Base-by-base conservation (phyloP, 2,888 invertebrate species). In the Doris montereyensis region DNA sequence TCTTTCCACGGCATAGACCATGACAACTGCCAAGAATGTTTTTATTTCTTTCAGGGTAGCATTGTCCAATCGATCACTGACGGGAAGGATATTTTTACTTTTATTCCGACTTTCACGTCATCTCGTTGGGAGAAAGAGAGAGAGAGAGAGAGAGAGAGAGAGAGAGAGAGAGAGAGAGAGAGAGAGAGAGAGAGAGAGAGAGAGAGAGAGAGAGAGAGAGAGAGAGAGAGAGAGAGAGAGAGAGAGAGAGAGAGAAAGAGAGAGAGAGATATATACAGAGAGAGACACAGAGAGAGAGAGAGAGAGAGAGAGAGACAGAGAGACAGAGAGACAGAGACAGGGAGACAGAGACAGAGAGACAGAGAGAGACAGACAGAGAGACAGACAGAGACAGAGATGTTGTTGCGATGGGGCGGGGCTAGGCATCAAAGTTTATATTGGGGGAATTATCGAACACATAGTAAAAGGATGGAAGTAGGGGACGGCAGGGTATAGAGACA, bases 171-270 rank as follows among this genome's bases (percentile, higher is more conserved):
- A 70, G 10, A 70, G 32, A 70, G 32, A 70, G 32, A 70, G 32
- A 70, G 70, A 70, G 70, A 70, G 32, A 70, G 70, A 70, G 13
- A 70, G 70, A 70, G 32, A 70, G 32, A 70, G 70, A 70, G 32
- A 70, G 70, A 70, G 70, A 70, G 32, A 70, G 32, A 28, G 70
- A 70, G 32, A 70, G 70, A 70, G 32, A 70, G 70, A 70, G 5
- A 70, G 70, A 70, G 32, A 67, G 52, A 41, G 17, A 17, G 52
- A 41, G 52, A 41, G 52, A 41, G 52, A 41, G 52, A 41, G 52
- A 41, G 52, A 41, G 52, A 21, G 67, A 67, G 67, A 67, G 67
- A 67, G 24, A 67, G 13, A 67, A 28, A 67, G 67, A 62, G n/a
- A 62, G 62, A 62, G n/a, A 67, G 24, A 67, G 67, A 67, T 10